These are phyloP conservation scores for Sebastes matsubarae DNA, from an alignment of 2,797 vertebrate species.

Conservation along the genomic window DNA sequence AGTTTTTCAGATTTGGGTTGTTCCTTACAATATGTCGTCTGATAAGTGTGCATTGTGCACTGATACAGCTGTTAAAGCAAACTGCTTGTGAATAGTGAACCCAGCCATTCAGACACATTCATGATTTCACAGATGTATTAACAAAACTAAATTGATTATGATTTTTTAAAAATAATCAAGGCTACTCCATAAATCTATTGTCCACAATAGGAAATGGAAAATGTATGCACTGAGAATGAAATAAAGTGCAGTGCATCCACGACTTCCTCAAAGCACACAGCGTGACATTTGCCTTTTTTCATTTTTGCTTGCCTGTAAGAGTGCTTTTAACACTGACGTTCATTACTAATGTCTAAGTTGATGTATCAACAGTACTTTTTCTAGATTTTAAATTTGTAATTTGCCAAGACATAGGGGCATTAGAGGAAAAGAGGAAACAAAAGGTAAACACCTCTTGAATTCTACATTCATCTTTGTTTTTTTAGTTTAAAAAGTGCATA, in stretches of 20 bases:
- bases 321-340: conserved; percentile 95
- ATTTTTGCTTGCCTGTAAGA: conserved; percentile 92
- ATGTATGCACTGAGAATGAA: neutral
- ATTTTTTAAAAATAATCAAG: neutral
- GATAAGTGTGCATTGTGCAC: conserved; percentile 15
- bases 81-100: conserved; percentile 10
- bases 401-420: conserved; percentile 93
- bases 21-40: neutral
- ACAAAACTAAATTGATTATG: neutral
- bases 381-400: conserved; percentile 87
- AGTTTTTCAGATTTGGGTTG: neutral
- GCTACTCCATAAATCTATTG: neutral
- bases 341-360: conserved; percentile 98
- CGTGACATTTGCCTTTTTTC: conserved; percentile 87
- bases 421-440: conserved; percentile 95
- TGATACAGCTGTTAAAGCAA: conserved; percentile 16
- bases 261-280: conserved; percentile 93
- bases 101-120: neutral
- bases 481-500: conserved; percentile 78
- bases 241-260: conserved; percentile 29
- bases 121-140: conserved; percentile 7
- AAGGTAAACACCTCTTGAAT: conserved; percentile 95
- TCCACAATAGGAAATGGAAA: conserved; percentile 13
- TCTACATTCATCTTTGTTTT: conserved; percentile 76
- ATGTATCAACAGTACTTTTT: conserved; percentile 91